Evolutionary conservation across 2,888 invertebrate species (phyloP), one percentile per base, ranked within the genome.

Genomic region (Plebejus melissa): DNA sequence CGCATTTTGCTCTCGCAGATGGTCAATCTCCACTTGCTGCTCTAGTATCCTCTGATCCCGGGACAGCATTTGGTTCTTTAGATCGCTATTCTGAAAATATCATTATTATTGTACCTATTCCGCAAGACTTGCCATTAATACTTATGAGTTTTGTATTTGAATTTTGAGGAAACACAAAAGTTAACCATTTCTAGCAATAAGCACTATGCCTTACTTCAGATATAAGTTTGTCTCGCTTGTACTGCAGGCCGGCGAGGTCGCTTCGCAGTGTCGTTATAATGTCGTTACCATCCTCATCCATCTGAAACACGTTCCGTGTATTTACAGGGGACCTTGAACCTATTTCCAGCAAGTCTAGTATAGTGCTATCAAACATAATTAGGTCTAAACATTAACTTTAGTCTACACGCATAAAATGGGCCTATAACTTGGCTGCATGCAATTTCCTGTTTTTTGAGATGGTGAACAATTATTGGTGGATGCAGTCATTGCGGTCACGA

Each of bases 181-280:
- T 9, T 46, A 46, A 46, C 9, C 46, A 46, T 46, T 7, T 41
- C 41, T 41, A 38, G 38, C 38, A 38, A 38, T 38, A 38, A 38
- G 38, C 6, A 38, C 5, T 38, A n/a, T 9, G 22, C 4, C 86
- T 94, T 87, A 97, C 96, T 94, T 98, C 97, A 74, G 95, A 94
- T 78, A 95, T 92, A 36, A 98, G 94, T 77, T 97, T 96, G 85
- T 98, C 97, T 78, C 97, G 94, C 89, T 97, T 97, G 87, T 97
- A 98, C 83, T 97, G 97, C 74, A 97, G 91, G 2, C 96, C 97
- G 28, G 98, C 98, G 80, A 98, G 90, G 88, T 98, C 98, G 88
- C 97, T 97, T 80, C 97, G 95, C 77, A 98, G 90, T 11, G 96
- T 94, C 58, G 97, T 97, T 46, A 96, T 94, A 80, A 97, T 88